phyloP scores from a whole-genome alignment of 2,797 vertebrate species.

The Microcaecilia unicolor region DNA sequence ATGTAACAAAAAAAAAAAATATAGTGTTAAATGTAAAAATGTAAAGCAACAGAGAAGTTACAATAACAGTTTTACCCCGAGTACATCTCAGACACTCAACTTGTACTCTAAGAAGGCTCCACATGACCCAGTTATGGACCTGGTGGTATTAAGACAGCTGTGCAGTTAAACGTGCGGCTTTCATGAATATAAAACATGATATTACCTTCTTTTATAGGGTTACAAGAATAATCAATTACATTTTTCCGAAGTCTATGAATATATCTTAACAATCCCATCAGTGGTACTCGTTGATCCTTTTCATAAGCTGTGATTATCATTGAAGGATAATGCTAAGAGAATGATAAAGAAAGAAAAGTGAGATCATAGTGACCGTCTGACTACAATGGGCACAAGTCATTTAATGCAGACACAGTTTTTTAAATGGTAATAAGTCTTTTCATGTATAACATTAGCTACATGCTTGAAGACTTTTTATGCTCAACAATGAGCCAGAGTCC shows the following conservation, averaged over 20 bases:
- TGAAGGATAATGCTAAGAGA: conserved; percentile 74
- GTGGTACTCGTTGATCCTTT: conserved; percentile 66
- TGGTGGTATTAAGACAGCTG: too few relatives aligned
- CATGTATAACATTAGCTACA: too few relatives aligned
- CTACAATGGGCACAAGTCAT: background rate
- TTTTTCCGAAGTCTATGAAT: conserved; percentile 62
- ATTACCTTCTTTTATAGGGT: too few relatives aligned
- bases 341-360: background rate
- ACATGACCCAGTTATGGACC: too few relatives aligned
- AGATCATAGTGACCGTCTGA: background rate
- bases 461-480: background rate
- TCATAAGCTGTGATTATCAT: conserved; percentile 81
- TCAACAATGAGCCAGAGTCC: background rate
- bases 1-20: too few relatives aligned
- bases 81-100: too few relatives aligned
- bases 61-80: too few relatives aligned
- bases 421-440: background rate
- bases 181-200: too few relatives aligned
- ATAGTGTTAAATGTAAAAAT: too few relatives aligned
- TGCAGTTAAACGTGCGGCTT: too few relatives aligned
- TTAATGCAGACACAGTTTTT: background rate
- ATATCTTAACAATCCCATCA: conserved; percentile 70
- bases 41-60: too few relatives aligned
- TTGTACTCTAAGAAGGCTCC: too few relatives aligned
- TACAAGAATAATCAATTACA: conserved; percentile 37